phyloP scores from a whole-genome alignment of 1,140 invertebrate genomes.

The Apocrypta bakeri region DNA sequence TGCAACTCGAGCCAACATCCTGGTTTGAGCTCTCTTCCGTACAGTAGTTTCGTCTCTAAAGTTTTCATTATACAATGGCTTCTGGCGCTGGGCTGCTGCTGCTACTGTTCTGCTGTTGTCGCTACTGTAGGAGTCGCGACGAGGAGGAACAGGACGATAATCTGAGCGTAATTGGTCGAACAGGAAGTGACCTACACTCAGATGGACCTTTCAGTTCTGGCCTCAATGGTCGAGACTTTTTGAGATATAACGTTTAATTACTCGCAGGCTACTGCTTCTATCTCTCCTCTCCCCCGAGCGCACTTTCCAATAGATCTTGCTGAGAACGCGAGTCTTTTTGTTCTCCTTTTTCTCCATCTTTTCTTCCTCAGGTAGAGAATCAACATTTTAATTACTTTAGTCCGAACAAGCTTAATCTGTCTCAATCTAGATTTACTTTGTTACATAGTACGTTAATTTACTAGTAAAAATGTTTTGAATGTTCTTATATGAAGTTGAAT shows the following conservation, averaged over 20 bases:
- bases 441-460: background rate
- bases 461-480: background rate
- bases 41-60: slow-evolving; percentile 58
- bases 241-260: slow-evolving; percentile 66
- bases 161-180: slow-evolving; percentile 63
- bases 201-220: slow-evolving; percentile 40
- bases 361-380: background rate
- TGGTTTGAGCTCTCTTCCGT: background rate
- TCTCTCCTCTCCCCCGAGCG: slow-evolving; percentile 30
- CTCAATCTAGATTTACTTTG: background rate
- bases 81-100: slow-evolving; percentile 52
- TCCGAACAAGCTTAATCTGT: background rate
- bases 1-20: slow-evolving; percentile 61
- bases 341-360: background rate
- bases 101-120: slow-evolving; percentile 58
- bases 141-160: slow-evolving; percentile 56
- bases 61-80: slow-evolving; percentile 62
- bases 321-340: background rate
- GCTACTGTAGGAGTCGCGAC: slow-evolving; percentile 19
- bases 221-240: slow-evolving; percentile 57
- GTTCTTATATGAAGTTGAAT: no score
- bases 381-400: slow-evolving; percentile 17
- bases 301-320: slow-evolving; percentile 32
- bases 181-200: slow-evolving; percentile 50
- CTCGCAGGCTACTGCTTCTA: slow-evolving; percentile 44